These are phyloP conservation scores for Apodemus speciosus DNA, from an alignment of 2,113 vertebrate species.

Conservation along the genomic window DNA sequence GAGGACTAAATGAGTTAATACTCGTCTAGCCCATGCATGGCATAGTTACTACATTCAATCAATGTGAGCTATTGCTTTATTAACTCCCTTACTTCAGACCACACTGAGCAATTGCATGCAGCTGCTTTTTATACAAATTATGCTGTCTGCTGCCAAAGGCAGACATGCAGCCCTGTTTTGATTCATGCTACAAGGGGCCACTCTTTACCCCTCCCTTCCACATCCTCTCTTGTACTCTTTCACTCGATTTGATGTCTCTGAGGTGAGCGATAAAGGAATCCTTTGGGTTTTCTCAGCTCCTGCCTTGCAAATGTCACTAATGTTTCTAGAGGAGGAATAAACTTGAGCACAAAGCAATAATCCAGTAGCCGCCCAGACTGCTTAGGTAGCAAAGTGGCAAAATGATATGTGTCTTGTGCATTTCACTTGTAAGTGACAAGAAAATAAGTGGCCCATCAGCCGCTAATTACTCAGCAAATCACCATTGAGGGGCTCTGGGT, in stretches of 20 bases:
- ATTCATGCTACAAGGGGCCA: conserved; percentile 49
- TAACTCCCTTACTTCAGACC: conserved; percentile 22
- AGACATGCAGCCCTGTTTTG: conserved; percentile 66
- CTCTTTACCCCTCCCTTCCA: conserved; percentile 5
- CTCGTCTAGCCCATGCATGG: neutral
- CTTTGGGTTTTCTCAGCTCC: conserved; percentile 69
- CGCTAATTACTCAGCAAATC: conserved; percentile 70
- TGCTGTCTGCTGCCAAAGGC: conserved; percentile 66
- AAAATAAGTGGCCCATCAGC: conserved; percentile 68
- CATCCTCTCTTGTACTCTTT: conserved; percentile 73
- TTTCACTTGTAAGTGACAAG: conserved; percentile 70
- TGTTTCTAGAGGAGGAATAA: conserved; percentile 76
- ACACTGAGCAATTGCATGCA: neutral
- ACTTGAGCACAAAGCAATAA: conserved; percentile 73
- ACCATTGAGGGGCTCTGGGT: neutral
- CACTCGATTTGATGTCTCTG: conserved; percentile 77
- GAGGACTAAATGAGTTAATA: conserved; percentile 31
- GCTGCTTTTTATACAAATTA: conserved; percentile 54
- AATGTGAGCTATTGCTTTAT: conserved; percentile 51
- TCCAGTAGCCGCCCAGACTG: conserved; percentile 59
- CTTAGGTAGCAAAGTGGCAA: conserved; percentile 54
- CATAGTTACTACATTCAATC: neutral
- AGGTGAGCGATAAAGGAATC: conserved; percentile 64
- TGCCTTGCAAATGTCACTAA: conserved; percentile 75
- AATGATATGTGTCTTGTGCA: conserved; percentile 59